Base-by-base conservation (phyloP, 2,888 invertebrate genomes). In the Melipona bicolor region DNA sequence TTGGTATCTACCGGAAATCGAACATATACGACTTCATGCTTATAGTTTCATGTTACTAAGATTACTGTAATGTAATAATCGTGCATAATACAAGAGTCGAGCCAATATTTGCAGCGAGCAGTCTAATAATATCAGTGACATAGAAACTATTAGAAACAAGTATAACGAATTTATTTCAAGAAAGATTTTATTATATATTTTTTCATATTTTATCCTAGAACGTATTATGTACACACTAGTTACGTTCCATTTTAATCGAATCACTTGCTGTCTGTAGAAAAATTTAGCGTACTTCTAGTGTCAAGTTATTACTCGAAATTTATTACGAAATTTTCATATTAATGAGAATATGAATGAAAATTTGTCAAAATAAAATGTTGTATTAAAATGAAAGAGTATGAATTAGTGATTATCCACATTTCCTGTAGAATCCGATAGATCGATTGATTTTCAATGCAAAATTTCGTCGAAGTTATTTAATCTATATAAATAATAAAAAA, bases 51-150 rank as follows among this genome's bases (percentile, higher is more conserved):
- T 17, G 36, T 21, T 62, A 27, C 52, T 49, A 36, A 15, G 54
- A 77, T 72, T 72, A 49, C 27, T 54, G 19, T 27, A 17, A 72
- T 65, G 72, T 54, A 56, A 65, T 77, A 72, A 72, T 72, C n/a
- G 17, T 27, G 19, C 4, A 11, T 27, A 54, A 65, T 73, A 49
- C 56, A 73, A 65, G 50, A 65, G 19, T 52, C 27, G n/a, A 27
- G 19, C 3, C 24, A 36, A 21, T 50, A 74, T 74, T 67, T 54
- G 6, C 21, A 21, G 24, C 19, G 17, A 3, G 15, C 5, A 0
- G 4, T 59, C 32, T 59, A 59, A 59, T 49, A 59, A 67, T 67
- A 49, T 13, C 27, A 32, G 13, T 6, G 49, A 13, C 3, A 49
- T 59, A 19, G 27, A 54, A 24, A 52, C 5, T 27, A 17, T n/a